These are phyloP conservation scores for Turritopsis rubra DNA, from an alignment of 30 jellyfish, hydroid and myxozoan species.

Conservation along the genomic window DNA sequence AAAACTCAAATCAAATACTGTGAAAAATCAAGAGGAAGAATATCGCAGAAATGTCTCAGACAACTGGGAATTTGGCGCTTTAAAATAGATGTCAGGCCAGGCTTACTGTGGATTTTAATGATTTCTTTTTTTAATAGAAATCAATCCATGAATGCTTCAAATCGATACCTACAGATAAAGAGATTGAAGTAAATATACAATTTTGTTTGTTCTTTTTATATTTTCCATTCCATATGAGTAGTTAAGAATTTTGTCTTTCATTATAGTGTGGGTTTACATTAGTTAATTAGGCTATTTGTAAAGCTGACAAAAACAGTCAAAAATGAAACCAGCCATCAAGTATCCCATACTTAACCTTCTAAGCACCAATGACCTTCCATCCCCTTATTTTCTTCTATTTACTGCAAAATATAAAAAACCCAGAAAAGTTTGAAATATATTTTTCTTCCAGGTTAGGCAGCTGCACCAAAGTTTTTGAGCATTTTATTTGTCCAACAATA, in stretches of 20 bases:
- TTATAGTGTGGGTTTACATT: background rate
- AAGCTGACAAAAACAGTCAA: background rate
- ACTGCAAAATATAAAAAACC: background rate
- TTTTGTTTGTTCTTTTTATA: background rate
- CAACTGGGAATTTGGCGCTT: background rate
- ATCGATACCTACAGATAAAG: background rate
- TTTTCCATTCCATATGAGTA: background rate
- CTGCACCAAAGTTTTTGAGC: background rate
- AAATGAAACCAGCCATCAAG: background rate
- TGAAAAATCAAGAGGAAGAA: background rate
- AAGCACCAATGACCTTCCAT: background rate
- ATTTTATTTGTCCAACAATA: background rate
- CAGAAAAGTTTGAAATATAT: too few species aligned
- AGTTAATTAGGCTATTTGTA: background rate
- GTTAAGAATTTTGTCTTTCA: background rate
- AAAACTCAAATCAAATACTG: background rate
- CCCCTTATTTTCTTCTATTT: background rate
- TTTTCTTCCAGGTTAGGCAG: too few species aligned
- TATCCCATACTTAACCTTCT: background rate
- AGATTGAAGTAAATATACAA: background rate
- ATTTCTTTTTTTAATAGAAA: background rate
- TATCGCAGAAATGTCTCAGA: background rate
- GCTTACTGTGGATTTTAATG: background rate
- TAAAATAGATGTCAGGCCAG: background rate
- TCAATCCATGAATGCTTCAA: background rate